These are phyloP conservation scores for Meteorus cinctellus DNA, from an alignment of 2,888 invertebrate species.

Conservation along the genomic window DNA sequence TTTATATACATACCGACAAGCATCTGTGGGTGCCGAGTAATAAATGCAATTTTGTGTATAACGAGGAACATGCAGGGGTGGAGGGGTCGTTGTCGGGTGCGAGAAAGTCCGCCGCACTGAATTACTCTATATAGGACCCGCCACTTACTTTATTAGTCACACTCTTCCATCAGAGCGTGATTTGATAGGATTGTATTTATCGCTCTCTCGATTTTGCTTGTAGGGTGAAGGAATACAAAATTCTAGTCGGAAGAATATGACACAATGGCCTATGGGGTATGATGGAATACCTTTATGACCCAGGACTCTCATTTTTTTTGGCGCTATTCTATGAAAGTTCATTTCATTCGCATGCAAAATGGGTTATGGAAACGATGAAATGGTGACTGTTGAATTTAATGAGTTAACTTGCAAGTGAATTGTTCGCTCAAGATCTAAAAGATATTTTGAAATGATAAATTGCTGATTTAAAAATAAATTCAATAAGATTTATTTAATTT, in stretches of 20 bases:
- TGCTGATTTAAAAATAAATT: too few relatives aligned
- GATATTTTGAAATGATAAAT: too few relatives aligned
- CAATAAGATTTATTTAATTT: too few relatives aligned
- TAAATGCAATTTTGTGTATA: constrained; percentile 59
- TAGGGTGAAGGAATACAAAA: not conserved
- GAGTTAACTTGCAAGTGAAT: too few relatives aligned
- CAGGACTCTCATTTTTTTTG: too few relatives aligned
- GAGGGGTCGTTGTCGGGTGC: constrained; percentile 49
- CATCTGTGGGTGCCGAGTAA: constrained; percentile 45
- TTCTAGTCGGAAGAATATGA: not conserved
- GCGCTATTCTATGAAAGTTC: too few relatives aligned
- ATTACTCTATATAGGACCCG: constrained; percentile 55
- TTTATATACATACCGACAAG: constrained; percentile 39
- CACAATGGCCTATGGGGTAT: too few relatives aligned
- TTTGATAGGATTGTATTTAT: constrained; percentile 67
- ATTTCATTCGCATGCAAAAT: too few relatives aligned
- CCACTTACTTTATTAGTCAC: constrained; percentile 68
- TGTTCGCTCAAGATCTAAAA: too few relatives aligned
- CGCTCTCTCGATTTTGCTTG: constrained; percentile 46
- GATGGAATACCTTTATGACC: too few relatives aligned
- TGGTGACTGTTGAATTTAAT: too few relatives aligned
- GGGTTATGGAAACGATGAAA: too few relatives aligned
- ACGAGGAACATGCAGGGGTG: not conserved
- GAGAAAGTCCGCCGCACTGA: constrained; percentile 50
- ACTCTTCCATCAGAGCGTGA: constrained; percentile 66